phyloP scores from a whole-genome alignment of 2,113 vertebrate genomes.

The Abramis brama region DNA sequence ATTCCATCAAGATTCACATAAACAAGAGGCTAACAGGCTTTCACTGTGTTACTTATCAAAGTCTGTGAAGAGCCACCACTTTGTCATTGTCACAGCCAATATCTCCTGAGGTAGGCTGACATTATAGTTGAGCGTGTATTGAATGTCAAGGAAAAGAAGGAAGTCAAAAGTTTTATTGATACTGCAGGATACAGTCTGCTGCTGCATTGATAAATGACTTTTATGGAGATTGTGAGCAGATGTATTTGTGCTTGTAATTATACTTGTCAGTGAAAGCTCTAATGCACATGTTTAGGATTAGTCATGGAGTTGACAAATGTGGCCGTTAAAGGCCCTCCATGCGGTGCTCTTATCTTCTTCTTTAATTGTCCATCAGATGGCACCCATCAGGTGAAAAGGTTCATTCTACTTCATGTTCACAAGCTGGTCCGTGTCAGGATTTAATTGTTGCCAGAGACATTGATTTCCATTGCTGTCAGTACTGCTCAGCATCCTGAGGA shows the following conservation, averaged over 20 bases:
- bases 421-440: neutral
- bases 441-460: neutral
- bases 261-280: neutral
- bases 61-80: neutral
- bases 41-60: constrained; percentile 33
- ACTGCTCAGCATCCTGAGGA: neutral
- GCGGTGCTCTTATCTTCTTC: neutral
- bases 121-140: neutral
- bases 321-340: neutral
- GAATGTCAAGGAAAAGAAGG: neutral
- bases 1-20: neutral
- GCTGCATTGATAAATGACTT: constrained; percentile 1
- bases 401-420: neutral
- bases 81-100: constrained; percentile 22
- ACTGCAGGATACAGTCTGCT: neutral
- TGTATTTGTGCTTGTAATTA: neutral
- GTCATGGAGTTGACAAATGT: neutral
- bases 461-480: neutral
- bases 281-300: neutral
- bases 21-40: constrained; percentile 15
- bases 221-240: neutral
- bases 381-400: constrained; percentile 5
- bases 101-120: neutral
- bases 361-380: neutral
- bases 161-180: constrained; percentile 16